These are phyloP conservation scores for Neoascia interrupta DNA, from an alignment of 2,888 invertebrate genomes.

Conservation along the genomic window DNA sequence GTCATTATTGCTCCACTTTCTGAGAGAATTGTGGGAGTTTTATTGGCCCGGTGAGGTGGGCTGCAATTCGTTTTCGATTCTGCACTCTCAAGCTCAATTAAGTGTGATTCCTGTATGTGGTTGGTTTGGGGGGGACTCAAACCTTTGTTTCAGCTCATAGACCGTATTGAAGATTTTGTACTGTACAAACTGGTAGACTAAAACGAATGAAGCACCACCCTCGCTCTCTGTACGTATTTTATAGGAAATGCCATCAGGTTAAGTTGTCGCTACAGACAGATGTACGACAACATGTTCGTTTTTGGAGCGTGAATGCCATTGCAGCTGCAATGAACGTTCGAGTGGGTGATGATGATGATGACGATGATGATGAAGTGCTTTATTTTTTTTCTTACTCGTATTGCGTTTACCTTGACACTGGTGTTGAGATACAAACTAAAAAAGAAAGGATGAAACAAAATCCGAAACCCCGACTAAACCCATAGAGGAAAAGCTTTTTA, in stretches of 20 bases:
- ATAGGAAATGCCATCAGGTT: conserved; percentile 31
- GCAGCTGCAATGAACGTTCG: conserved; percentile 34
- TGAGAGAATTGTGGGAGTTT: conserved; percentile 49
- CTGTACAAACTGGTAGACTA: no score
- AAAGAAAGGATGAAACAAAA: no score
- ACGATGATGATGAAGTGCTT: conserved; percentile 10
- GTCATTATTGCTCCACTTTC: conserved; percentile 49
- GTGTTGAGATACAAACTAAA: conserved; percentile 16
- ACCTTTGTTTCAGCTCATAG: conserved; percentile 37
- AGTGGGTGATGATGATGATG: conserved; percentile 46
- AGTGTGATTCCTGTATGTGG: conserved; percentile 53
- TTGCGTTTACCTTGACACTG: conserved; percentile 27
- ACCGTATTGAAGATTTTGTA: no score
- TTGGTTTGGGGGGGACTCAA: conserved; percentile 29
- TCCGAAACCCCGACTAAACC: no score
- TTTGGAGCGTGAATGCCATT: conserved; percentile 57
- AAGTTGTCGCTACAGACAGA: conserved; percentile 34
- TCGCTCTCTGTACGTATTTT: conserved; percentile 44
- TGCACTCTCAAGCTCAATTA: conserved; percentile 34
- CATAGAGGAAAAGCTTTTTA: conserved; percentile 19
- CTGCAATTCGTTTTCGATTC: conserved; percentile 16
- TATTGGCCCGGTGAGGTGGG: conserved; percentile 42
- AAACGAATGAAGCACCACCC: conserved; percentile 39
- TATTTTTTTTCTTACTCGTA: not conserved
- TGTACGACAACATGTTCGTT: not conserved